Conservation (phyloP, 2,888 invertebrate species). For the Xestia c-nigrum region DNA sequence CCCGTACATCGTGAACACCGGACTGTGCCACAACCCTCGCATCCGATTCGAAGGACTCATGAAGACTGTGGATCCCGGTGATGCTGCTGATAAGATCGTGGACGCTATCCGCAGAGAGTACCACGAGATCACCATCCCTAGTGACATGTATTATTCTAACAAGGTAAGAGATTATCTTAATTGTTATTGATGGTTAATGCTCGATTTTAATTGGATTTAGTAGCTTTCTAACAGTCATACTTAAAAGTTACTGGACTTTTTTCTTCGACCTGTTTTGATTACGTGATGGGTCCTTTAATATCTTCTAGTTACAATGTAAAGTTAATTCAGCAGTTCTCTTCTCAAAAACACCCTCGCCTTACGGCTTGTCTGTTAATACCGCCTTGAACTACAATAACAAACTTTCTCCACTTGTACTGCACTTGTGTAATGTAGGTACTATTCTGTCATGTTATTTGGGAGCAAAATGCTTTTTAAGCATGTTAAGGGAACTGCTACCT, state of each 20-base stretch:
- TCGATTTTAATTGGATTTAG: not conserved
- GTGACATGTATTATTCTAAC: slow-evolving; percentile 88
- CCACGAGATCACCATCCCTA: slow-evolving; percentile 91
- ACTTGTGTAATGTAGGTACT: too few relatives aligned
- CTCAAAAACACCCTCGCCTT: too few relatives aligned
- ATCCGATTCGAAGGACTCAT: slow-evolving; percentile 92
- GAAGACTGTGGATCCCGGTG: slow-evolving; percentile 90
- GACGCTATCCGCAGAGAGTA: slow-evolving; percentile 92
- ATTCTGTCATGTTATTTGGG: too few relatives aligned
- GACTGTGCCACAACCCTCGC: slow-evolving; percentile 93
- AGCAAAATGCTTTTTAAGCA: too few relatives aligned
- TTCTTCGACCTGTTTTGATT: too few relatives aligned
- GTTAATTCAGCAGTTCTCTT: too few relatives aligned
- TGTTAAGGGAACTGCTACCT: too few relatives aligned
- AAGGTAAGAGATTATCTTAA: slow-evolving; percentile 78
- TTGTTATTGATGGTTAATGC: not conserved
- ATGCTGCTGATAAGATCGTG: slow-evolving; percentile 92
- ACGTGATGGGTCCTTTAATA: too few relatives aligned
- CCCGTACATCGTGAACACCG: slow-evolving; percentile 97
- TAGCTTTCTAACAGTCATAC: not conserved
- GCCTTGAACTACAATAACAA: too few relatives aligned
- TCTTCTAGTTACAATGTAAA: too few relatives aligned
- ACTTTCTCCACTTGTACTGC: too few relatives aligned
- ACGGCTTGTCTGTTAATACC: too few relatives aligned
- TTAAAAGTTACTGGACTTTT: not conserved